phyloP scores from a whole-genome alignment of 1,140 invertebrate species.

The Aphelinus atriplicis region DNA sequence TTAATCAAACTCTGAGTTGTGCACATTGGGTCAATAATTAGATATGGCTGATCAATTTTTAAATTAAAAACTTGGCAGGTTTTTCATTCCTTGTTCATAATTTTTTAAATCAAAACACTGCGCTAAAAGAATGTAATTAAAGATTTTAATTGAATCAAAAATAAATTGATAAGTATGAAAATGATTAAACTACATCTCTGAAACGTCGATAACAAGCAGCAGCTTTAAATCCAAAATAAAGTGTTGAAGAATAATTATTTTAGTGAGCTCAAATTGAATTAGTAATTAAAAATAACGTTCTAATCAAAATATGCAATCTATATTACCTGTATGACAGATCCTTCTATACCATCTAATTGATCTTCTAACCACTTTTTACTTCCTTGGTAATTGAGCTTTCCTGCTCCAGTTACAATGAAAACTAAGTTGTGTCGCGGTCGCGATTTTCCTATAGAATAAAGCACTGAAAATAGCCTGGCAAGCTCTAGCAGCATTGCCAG shows the following conservation, averaged over 20 bases:
- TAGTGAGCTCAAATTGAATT: conserved; percentile 66
- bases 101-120: too few relatives aligned
- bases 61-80: too few relatives aligned
- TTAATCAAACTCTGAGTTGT: too few relatives aligned
- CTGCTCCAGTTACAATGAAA: conserved; percentile 91
- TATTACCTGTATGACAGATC: conserved; percentile 77
- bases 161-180: conserved; percentile 74
- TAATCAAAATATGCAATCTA: too few relatives aligned
- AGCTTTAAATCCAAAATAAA: conserved; percentile 77
- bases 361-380: conserved; percentile 97
- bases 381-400: conserved; percentile 95
- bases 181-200: conserved; percentile 79
- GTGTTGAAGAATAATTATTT: conserved; percentile 69
- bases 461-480: conserved; percentile 86
- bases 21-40: too few relatives aligned
- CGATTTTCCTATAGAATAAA: conserved; percentile 85
- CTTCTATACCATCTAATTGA: conserved; percentile 82
- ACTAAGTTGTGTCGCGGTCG: conserved; percentile 88
- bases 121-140: too few relatives aligned
- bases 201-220: conserved; percentile 80
- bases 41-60: too few relatives aligned
- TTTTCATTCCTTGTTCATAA: too few relatives aligned
- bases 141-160: conserved; percentile 70
- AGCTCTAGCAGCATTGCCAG: conserved; percentile 89
- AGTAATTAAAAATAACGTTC: conserved; percentile 71